Percentiles rank a stretch among this genome's conserved stretches.
Conservation (phyloP, 2,113 vertebrate genomes). For the Chionis minor region DNA sequence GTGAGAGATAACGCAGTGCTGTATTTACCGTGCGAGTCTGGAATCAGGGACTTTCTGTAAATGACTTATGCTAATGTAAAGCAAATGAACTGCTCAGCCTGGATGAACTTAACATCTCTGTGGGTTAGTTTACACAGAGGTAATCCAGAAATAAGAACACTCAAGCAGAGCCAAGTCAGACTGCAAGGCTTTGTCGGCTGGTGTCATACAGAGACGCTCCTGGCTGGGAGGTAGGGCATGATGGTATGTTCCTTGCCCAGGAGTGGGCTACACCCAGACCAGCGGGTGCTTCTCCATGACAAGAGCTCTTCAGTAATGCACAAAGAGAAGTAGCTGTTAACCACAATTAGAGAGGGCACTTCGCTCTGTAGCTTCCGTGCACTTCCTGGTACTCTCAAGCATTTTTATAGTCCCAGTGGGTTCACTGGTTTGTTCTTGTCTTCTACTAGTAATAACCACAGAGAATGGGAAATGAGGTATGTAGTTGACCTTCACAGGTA, state of each 20-base stretch:
- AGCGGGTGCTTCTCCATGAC: rapidly evolving
- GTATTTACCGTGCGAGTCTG: neutral
- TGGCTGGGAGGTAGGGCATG: rapidly evolving
- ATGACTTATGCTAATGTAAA: neutral
- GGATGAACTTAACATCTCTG: neutral
- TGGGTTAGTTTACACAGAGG: neutral
- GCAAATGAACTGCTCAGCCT: neutral
- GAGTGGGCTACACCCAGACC: rapidly evolving
- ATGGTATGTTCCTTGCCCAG: neutral
- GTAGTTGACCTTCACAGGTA: neutral
- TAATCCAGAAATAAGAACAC: neutral
- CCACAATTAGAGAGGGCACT: neutral
- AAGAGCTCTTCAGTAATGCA: neutral
- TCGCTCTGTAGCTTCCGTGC: neutral
- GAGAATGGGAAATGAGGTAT: neutral
- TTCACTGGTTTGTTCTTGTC: neutral
- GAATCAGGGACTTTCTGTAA: neutral
- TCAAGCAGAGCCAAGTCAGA: neutral
- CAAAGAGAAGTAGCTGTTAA: neutral
- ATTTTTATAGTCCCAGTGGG: neutral
- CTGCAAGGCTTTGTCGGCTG: neutral
- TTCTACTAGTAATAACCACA: neutral
- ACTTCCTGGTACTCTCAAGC: neutral
- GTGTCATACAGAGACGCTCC: neutral
- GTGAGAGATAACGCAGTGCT: neutral